These are phyloP conservation scores for Albula glossodonta DNA, from an alignment of 2,113 vertebrate genomes.

Conservation along the genomic window DNA sequence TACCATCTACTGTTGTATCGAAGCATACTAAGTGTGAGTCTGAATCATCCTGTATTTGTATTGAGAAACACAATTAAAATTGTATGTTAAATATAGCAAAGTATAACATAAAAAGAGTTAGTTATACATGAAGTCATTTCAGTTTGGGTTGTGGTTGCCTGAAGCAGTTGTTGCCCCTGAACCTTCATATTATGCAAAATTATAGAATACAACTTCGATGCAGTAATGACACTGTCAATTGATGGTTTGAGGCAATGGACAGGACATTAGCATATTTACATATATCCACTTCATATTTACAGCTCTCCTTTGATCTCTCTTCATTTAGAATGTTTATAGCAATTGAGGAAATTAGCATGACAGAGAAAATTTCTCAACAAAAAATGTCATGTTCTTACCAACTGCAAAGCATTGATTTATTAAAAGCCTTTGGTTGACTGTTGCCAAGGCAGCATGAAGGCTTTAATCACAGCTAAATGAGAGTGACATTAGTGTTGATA, in stretches of 20 bases:
- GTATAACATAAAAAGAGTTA: background rate
- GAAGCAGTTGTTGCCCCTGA: background rate
- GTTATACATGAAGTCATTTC: background rate
- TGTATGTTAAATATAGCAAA: too few species aligned
- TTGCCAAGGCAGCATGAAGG: background rate
- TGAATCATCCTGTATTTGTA: too few species aligned
- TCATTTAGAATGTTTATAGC: background rate
- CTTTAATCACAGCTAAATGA: too few species aligned
- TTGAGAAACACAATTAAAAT: too few species aligned
- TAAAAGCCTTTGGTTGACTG: background rate
- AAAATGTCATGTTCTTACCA: background rate
- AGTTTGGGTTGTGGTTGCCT: background rate
- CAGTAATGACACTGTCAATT: background rate
- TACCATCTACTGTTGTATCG: too few species aligned
- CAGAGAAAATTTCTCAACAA: background rate
- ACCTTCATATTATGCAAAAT: background rate
- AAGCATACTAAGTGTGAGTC: too few species aligned
- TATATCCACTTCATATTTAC: background rate
- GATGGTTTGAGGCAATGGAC: background rate
- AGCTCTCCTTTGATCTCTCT: background rate
- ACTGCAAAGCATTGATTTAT: background rate
- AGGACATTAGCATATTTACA: background rate
- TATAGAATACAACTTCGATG: background rate
- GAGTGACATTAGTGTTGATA: background rate
- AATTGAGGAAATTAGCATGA: background rate